These are phyloP conservation scores for Melanogrammus aeglefinus DNA, from an alignment of 2,797 vertebrate genomes.

Conservation along the genomic window DNA sequence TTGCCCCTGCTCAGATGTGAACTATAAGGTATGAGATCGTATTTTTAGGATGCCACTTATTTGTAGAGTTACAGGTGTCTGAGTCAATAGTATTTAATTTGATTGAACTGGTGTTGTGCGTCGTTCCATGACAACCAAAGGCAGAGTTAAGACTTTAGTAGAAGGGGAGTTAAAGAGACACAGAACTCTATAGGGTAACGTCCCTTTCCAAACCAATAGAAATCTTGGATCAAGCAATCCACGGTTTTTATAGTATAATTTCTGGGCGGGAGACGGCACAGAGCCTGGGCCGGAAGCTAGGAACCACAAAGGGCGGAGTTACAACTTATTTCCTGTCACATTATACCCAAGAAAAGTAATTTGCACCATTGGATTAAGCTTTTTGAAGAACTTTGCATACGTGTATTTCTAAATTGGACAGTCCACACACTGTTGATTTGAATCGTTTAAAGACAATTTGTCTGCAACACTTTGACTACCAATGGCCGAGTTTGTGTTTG, in stretches of 20 bases:
- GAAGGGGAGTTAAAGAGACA: not conserved
- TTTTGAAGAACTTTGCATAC: not conserved
- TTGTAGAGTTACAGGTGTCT: not conserved
- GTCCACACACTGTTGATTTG: not conserved
- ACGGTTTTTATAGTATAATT: not conserved
- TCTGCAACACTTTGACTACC: not conserved
- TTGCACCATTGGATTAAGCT: not conserved
- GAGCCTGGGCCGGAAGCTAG: not conserved
- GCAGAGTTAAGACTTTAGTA: not conserved
- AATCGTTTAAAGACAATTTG: too few species aligned
- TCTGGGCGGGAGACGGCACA: not conserved
- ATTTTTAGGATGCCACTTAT: not conserved
- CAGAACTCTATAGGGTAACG: not conserved
- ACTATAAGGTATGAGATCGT: not conserved
- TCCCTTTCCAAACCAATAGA: not conserved
- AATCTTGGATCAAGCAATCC: not conserved
- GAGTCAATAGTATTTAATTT: not conserved
- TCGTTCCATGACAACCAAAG: not conserved
- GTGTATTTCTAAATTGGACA: not conserved
- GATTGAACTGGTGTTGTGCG: too few species aligned
- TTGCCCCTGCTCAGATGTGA: not conserved
- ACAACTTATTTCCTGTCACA: not conserved
- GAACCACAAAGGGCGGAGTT: not conserved
- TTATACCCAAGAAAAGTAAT: not conserved
- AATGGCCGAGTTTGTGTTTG: not conserved